These are phyloP conservation scores for Idris sp. DNA, from an alignment of 1,140 invertebrate species.

Conservation along the genomic window DNA sequence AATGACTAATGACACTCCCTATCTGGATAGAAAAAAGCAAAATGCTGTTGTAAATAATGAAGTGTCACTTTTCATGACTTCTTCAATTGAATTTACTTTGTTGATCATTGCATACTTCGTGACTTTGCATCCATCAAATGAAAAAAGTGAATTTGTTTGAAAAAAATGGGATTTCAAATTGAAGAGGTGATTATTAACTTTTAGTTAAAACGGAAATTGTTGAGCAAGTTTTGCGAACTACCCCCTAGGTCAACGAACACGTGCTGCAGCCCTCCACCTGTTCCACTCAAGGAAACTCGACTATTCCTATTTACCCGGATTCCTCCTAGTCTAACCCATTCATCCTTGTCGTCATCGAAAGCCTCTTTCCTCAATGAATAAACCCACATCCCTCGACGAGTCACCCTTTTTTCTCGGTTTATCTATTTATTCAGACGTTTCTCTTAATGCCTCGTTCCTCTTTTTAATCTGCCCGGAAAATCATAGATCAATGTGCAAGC, in stretches of 20 bases:
- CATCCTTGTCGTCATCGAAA: conserved; percentile 40
- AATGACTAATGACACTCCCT: conserved; percentile 14
- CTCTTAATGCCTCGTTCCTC: conserved; percentile 21
- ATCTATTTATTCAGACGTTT: conserved; percentile 52
- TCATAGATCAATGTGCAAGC: conserved; percentile 52
- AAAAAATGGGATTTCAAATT: too few species aligned
- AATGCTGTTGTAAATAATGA: conserved; percentile 35
- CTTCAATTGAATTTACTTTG: too few species aligned
- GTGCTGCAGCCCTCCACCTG: conserved; percentile 44
- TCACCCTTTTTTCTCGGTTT: conserved; percentile 33
- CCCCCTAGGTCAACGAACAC: conserved; percentile 49
- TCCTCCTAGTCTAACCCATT: conserved; percentile 35
- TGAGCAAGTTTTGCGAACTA: conserved; percentile 15
- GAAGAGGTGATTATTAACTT: too few species aligned
- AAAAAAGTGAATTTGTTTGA: too few species aligned
- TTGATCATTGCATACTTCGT: too few species aligned
- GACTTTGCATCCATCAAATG: too few species aligned
- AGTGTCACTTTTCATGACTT: conserved; percentile 54
- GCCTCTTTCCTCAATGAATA: conserved; percentile 54
- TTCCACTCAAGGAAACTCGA: conserved; percentile 41
- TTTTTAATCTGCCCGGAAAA: conserved; percentile 29
- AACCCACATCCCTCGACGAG: conserved; percentile 43
- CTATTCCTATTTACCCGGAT: conserved; percentile 56
- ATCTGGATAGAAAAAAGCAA: conserved; percentile 20
- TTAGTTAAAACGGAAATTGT: too few species aligned